Evolutionary conservation across 1,140 invertebrate genomes (phyloP).

Genomic region (Drosophila murphyi): DNA sequence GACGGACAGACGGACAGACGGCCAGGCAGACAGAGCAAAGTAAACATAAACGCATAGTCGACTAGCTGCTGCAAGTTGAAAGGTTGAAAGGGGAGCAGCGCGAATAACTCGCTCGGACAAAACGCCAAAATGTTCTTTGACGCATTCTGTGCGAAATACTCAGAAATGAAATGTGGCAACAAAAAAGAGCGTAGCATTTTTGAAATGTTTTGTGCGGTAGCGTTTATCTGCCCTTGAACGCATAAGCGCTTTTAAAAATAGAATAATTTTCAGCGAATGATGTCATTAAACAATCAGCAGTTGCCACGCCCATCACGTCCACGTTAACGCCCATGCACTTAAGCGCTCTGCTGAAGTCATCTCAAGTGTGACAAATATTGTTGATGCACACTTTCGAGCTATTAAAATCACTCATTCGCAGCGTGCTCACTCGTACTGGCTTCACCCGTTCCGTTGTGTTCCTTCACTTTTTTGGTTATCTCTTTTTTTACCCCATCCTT

Average conservation of each 20-base stretch:
- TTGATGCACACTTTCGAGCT: slow-evolving; percentile 41
- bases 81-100: background rate
- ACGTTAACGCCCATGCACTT: slow-evolving; percentile 25
- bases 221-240: slow-evolving; percentile 14
- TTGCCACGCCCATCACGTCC: slow-evolving; percentile 5
- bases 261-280: slow-evolving; percentile 41
- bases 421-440: slow-evolving; percentile 9
- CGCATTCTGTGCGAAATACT: background rate
- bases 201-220: slow-evolving; percentile 3
- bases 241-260: slow-evolving; percentile 4
- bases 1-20: background rate
- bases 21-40: background rate
- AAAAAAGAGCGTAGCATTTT: background rate
- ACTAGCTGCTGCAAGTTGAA: background rate
- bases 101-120: background rate
- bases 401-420: slow-evolving; percentile 66
- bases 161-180: slow-evolving; percentile 3
- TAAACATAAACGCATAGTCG: background rate
- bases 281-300: slow-evolving; percentile 48
- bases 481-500: background rate
- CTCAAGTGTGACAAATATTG: slow-evolving; percentile 55
- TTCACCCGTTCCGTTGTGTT: background rate
- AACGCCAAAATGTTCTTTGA: background rate
- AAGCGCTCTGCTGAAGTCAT: slow-evolving; percentile 25
- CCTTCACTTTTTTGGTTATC: background rate